Evolutionary conservation across 2,113 vertebrate genomes (phyloP), one percentile per base, ranked within the genome.

Genomic region (Cochlearius cochlearius): DNA sequence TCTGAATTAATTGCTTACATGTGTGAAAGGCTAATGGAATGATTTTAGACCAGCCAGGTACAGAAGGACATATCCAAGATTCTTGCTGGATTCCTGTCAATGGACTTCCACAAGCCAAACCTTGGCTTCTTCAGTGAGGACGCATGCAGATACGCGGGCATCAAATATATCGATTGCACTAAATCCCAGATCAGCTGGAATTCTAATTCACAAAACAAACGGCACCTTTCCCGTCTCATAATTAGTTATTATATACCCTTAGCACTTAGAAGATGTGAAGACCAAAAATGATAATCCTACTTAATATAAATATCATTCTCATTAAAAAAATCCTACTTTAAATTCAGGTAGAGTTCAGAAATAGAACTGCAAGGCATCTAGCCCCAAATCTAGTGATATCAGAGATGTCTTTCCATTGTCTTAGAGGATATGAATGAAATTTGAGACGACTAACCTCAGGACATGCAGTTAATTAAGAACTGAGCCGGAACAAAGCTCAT

Each of bases 391-490:
- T 23, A 80, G 27, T 43, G 76, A 38, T 49, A 91, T 56, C 22
- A 76, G n/a, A 69, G 69, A 50, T 39, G 25, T 8, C 9, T 60
- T 94, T 83, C 30, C 15, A 49, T 52, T 79, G 30, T 12, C 36
- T 79, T 79, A 45, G 53, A 72, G 11, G 3, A 27, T 62, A 66
- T 45, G 21, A 86, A 86, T 53, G 53, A 87, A 86, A 93, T 88
- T 62, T 76, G 78, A 90, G 50, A 76, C 55, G 79, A 68, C 34
- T 76, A 83, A 91, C 49, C 53, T 90, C 75, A 94, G 86, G 72
- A 88, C 19, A 83, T 14, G 11, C 34, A 80, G 30, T 94, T 94
- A 90, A 96, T 83, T 92, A 96, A 94, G 86, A 94, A 86, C 55
- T 83, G 58, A 95, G 71, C 36, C 2, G 20, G 72, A 94, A 90